Conservation (phyloP, 2,113 vertebrate species). For the Xerus inauris region DNA sequence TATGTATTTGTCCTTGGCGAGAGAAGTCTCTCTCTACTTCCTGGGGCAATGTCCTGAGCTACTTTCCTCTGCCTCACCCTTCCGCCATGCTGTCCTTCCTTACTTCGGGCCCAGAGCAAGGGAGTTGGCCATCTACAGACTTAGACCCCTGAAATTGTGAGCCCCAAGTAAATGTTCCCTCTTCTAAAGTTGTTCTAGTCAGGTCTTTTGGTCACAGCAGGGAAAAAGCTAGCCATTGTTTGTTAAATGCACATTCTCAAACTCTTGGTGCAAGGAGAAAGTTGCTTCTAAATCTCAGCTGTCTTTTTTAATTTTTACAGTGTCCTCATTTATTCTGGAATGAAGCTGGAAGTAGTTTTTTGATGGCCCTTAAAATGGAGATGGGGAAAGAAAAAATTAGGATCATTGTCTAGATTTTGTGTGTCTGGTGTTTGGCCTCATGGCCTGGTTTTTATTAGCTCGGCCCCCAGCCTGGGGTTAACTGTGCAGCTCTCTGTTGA, state of each 20-base stretch:
- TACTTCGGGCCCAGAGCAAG: too few species aligned
- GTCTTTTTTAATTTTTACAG: background rate
- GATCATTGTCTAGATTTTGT: background rate
- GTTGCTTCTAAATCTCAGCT: background rate
- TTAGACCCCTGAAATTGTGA: too few species aligned
- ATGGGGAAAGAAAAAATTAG: background rate
- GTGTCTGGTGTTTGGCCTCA: background rate
- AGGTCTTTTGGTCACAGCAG: too few species aligned
- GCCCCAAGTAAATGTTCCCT: too few species aligned
- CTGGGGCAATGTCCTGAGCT: too few species aligned
- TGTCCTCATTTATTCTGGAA: conserved; percentile 2
- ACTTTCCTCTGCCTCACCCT: too few species aligned
- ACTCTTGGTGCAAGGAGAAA: background rate
- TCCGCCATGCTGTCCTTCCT: too few species aligned
- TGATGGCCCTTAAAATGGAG: background rate
- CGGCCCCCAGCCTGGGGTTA: background rate
- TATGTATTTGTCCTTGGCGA: too few species aligned
- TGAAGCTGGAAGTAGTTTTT: background rate
- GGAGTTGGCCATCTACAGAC: too few species aligned
- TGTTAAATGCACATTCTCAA: background rate
- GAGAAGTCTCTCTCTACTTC: too few species aligned
- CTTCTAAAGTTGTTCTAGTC: too few species aligned
- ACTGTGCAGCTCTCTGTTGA: background rate
- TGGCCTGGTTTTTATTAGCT: conserved; percentile 48
- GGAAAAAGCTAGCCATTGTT: too few species aligned